phyloP scores from a whole-genome alignment of 1,140 invertebrate genomes.

The Metaphire vulgaris region DNA sequence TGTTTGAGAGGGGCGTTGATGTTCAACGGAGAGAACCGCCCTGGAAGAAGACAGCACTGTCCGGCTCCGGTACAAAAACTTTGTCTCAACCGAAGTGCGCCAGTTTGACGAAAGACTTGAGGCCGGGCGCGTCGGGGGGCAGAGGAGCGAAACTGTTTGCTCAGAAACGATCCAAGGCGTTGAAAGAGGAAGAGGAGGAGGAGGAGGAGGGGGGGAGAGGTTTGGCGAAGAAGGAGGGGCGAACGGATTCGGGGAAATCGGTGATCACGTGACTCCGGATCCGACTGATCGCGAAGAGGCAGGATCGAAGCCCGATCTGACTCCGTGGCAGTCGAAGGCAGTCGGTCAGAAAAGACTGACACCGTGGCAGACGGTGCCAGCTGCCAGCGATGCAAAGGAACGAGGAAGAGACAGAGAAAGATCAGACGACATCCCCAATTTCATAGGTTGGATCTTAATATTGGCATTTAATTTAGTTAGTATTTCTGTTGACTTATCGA shows the following conservation, averaged over 20 bases:
- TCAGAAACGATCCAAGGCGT: constrained; percentile 73
- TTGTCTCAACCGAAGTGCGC: too few relatives aligned
- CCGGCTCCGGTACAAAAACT: constrained; percentile 63
- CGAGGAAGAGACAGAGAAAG: too few relatives aligned
- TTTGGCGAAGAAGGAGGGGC: neutral
- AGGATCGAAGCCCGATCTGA: neutral
- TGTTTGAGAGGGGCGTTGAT: neutral
- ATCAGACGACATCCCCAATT: too few relatives aligned
- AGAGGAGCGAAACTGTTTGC: constrained; percentile 75
- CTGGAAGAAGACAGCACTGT: constrained; percentile 58
- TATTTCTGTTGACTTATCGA: too few relatives aligned
- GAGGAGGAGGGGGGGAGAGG: neutral
- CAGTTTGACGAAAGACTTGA: constrained; percentile 66
- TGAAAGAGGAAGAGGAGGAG: constrained; percentile 61
- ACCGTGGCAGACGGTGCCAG: too few relatives aligned
- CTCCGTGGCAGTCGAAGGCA: neutral
- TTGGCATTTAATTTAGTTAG: too few relatives aligned
- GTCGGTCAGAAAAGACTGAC: too few relatives aligned
- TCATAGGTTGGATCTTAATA: too few relatives aligned
- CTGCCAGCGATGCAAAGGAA: too few relatives aligned
- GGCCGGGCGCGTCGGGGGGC: constrained; percentile 37
- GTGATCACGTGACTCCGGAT: neutral
- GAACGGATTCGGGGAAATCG: neutral
- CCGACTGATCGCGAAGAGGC: neutral
- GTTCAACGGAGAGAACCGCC: constrained; percentile 42